Evolutionary conservation across 1,140 invertebrate species (phyloP).

Genomic region (Alviniconcha marisindica): DNA sequence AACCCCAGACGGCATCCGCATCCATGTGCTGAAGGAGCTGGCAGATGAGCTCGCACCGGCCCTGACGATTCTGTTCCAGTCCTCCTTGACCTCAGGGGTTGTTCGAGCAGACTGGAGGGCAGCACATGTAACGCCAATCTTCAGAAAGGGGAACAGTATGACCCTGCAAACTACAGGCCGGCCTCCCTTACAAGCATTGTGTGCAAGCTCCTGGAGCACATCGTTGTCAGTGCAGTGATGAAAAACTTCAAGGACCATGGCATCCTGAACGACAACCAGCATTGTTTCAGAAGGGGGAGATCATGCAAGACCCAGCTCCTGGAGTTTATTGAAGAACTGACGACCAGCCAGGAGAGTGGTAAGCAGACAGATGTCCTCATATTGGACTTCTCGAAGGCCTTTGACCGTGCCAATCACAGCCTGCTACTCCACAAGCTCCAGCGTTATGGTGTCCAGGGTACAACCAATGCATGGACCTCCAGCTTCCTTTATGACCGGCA

Average conservation of each 20-base stretch:
- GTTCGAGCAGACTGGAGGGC: slow-evolving; percentile 8
- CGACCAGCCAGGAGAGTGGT: neutral
- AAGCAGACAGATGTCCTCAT: neutral
- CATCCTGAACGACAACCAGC: neutral
- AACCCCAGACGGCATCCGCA: slow-evolving; percentile 9
- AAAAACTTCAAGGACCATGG: neutral
- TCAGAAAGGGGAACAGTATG: neutral
- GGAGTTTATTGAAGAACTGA: neutral
- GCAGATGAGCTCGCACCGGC: neutral
- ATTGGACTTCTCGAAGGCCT: neutral
- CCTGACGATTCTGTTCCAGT: neutral
- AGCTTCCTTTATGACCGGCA: neutral
- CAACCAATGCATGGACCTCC: neutral
- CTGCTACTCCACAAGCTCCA: no score
- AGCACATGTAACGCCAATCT: neutral
- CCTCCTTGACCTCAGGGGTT: neutral
- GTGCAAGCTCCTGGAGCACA: slow-evolving; percentile 6
- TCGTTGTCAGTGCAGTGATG: neutral
- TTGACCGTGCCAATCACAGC: neutral
- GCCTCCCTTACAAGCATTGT: neutral
- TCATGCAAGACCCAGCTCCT: neutral
- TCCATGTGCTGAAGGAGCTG: neutral
- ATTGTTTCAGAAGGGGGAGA: neutral
- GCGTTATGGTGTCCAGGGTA: neutral
- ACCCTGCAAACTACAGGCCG: neutral